Conservation (phyloP, 2,797 vertebrate genomes). For the Euphonia xanthogaster region DNA sequence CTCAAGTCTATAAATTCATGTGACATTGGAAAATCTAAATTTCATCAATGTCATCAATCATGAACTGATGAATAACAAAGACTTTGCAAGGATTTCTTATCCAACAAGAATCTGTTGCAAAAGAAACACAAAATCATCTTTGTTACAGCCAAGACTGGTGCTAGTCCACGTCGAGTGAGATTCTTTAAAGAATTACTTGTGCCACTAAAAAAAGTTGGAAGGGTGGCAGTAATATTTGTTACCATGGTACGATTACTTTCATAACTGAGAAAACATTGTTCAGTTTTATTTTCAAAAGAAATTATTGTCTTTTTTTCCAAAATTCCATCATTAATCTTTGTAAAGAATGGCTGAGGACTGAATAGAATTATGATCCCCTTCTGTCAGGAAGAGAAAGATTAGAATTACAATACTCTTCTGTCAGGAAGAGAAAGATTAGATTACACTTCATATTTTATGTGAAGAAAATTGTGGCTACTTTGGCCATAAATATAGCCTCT, state of each 20-base stretch:
- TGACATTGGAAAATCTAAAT: background rate
- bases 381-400: constrained; percentile 46
- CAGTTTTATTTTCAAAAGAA: background rate
- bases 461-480: constrained; percentile 50
- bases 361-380: constrained; percentile 42
- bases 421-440: constrained; percentile 48
- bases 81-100: background rate
- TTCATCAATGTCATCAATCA: background rate
- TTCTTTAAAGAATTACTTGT: background rate
- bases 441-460: constrained; percentile 31
- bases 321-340: background rate
- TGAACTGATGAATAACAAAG: background rate
- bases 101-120: background rate
- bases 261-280: background rate
- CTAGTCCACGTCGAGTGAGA: background rate
- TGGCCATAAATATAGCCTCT: constrained; percentile 32
- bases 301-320: background rate
- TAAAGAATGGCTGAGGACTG: constrained; percentile 9
- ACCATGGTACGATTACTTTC: background rate
- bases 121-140: background rate
- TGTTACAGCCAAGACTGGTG: background rate
- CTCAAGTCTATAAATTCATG: background rate
- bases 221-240: background rate
- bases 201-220: background rate
- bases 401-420: constrained; percentile 44